These are phyloP conservation scores for Hippasteria phrygiana DNA, from an alignment of 53 echinoderm and acorn worm genomes.

Conservation along the genomic window DNA sequence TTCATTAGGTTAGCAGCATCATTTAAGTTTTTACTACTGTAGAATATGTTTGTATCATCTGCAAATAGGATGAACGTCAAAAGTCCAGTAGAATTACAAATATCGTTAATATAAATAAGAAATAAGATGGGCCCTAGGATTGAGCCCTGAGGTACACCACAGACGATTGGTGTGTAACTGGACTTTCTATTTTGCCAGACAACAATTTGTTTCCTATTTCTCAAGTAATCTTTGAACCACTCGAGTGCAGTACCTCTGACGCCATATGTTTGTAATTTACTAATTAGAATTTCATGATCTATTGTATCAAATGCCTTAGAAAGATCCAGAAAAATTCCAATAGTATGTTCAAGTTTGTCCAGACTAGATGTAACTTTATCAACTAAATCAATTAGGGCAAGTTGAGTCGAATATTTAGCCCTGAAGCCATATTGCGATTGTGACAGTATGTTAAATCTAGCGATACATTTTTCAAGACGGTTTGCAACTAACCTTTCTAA, in stretches of 20 bases:
- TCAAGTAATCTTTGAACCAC: too few relatives aligned
- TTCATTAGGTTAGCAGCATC: background rate
- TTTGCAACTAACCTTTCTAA: background rate
- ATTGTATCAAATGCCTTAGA: conserved; percentile 35
- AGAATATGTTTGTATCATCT: conserved; percentile 11
- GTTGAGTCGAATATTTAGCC: conserved; percentile 8
- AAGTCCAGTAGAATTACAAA: too few relatives aligned
- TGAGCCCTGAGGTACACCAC: too few relatives aligned
- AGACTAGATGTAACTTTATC: background rate
- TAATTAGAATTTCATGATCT: background rate
- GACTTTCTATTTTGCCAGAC: too few relatives aligned
- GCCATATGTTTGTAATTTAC: conserved; percentile 11
- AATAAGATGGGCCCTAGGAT: too few relatives aligned
- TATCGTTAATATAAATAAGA: too few relatives aligned
- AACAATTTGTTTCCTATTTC: too few relatives aligned
- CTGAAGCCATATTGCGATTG: conserved; percentile 17
- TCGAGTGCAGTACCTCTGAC: too few relatives aligned
- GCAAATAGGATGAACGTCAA: too few relatives aligned
- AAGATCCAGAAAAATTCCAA: conserved; percentile 16
- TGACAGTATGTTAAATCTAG: background rate
- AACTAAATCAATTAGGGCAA: too few relatives aligned
- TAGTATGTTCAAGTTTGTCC: background rate
- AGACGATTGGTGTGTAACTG: too few relatives aligned
- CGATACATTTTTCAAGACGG: background rate
- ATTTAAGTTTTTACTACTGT: background rate